Conservation (phyloP, 2,797 vertebrate genomes). For the Pipistrellus pygmaeus region DNA sequence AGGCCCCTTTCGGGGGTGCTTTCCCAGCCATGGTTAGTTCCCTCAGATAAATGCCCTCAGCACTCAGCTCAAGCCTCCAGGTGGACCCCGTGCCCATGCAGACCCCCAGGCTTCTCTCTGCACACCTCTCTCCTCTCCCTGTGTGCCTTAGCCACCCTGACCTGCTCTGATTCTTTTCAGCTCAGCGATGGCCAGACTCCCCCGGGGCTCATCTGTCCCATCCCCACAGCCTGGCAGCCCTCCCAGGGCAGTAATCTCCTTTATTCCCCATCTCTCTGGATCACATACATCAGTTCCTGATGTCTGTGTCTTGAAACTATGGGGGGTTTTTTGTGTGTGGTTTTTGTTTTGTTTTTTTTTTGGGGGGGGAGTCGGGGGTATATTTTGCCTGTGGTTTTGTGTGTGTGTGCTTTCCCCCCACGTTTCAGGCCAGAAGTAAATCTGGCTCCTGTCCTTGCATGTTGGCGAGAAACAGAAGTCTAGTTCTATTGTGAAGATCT, state of each 20-base stretch:
- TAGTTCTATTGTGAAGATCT: constrained; percentile 40
- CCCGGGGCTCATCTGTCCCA: background rate
- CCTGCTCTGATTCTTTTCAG: background rate
- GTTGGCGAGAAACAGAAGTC: constrained; percentile 40
- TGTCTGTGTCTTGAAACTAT: background rate
- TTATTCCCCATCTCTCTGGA: background rate
- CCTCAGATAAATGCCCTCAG: background rate
- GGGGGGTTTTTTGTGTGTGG: too few species aligned
- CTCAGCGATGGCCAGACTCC: background rate
- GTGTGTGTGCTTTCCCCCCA: background rate
- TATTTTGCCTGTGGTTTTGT: constrained; percentile 11
- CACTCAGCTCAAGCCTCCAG: background rate
- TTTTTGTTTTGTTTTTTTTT: too few species aligned
- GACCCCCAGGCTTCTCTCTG: background rate
- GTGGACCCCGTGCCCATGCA: background rate
- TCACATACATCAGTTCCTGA: background rate
- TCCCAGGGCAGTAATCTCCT: background rate
- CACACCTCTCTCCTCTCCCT: background rate
- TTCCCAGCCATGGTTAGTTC: background rate
- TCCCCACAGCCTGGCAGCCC: background rate
- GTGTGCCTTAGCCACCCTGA: background rate
- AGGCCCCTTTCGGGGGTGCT: background rate
- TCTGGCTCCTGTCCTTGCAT: constrained; percentile 17
- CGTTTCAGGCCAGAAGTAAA: constrained; percentile 42
- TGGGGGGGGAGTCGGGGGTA: background rate